These are phyloP conservation scores for Ormia ochracea DNA, from an alignment of 2,888 invertebrate genomes.

Conservation along the genomic window DNA sequence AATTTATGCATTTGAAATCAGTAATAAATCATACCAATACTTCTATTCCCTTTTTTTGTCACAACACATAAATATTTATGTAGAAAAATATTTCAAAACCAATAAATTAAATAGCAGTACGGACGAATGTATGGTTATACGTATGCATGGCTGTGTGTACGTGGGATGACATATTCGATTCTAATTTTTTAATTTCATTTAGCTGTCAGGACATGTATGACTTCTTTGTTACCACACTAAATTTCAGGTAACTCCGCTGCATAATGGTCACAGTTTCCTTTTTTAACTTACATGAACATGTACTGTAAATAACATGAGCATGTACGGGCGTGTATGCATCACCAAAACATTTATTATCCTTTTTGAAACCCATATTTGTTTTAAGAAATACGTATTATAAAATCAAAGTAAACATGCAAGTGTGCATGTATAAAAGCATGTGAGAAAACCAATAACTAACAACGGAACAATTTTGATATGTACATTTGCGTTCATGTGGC, in stretches of 20 bases:
- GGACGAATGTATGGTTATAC: too few relatives aligned
- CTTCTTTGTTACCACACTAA: too few relatives aligned
- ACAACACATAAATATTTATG: not conserved
- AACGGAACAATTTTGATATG: conserved; percentile 39
- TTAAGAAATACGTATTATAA: not conserved
- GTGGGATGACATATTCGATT: too few relatives aligned
- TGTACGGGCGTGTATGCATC: too few relatives aligned
- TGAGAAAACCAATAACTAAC: not conserved
- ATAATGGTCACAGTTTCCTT: too few relatives aligned
- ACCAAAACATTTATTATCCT: not conserved
- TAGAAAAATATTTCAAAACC: not conserved
- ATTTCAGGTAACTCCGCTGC: too few relatives aligned
- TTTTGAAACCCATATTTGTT: not conserved
- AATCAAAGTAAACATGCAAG: not conserved
- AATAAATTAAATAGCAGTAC: not conserved
- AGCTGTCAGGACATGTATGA: too few relatives aligned
- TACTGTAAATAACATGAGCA: too few relatives aligned
- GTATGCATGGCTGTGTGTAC: too few relatives aligned
- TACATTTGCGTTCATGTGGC: too few relatives aligned
- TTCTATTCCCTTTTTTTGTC: not conserved
- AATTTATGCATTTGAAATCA: conserved; percentile 56
- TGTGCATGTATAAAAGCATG: not conserved
- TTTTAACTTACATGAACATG: too few relatives aligned
- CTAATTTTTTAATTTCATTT: too few relatives aligned
- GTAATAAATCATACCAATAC: conserved; percentile 54